Evolutionary conservation across 2,113 vertebrate genomes (phyloP).

Genomic region (Platichthys stellatus): DNA sequence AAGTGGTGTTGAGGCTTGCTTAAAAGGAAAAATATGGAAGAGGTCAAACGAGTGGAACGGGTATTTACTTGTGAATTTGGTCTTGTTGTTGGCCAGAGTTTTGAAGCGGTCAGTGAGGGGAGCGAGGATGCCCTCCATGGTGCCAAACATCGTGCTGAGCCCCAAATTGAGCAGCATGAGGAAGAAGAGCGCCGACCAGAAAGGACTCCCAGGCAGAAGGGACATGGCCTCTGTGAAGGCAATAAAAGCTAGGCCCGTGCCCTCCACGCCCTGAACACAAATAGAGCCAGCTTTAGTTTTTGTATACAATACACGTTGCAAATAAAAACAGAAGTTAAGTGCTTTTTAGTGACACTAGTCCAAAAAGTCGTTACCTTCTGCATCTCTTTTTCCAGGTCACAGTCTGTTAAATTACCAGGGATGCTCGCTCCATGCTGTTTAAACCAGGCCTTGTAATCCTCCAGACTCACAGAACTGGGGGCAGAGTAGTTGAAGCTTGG

Average conservation of each 20-base stretch:
- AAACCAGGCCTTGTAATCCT: conserved; percentile 80
- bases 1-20: too few species aligned
- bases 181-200: conserved; percentile 88
- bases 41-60: background rate
- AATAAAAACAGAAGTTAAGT: background rate
- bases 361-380: conserved; percentile 71
- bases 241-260: conserved; percentile 84
- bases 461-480: conserved; percentile 32
- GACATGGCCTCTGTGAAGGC: conserved; percentile 86
- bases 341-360: background rate
- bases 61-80: conserved; percentile 80
- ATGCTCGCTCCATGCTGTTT: background rate
- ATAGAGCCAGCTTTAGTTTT: background rate
- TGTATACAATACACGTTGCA: background rate
- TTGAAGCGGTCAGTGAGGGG: conserved; percentile 85
- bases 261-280: conserved; percentile 80
- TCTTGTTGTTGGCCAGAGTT: conserved; percentile 76
- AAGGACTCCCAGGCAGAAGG: conserved; percentile 81
- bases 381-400: conserved; percentile 82
- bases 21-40: background rate
- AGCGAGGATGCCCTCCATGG: conserved; percentile 85
- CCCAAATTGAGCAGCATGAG: conserved; percentile 86
- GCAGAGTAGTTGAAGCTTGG: conserved; percentile 46
- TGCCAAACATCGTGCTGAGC: conserved; percentile 84
- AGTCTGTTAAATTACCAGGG: conserved; percentile 65